Evolutionary conservation across 2,888 invertebrate genomes (phyloP).

Genomic region (Sarcophaga variegata): DNA sequence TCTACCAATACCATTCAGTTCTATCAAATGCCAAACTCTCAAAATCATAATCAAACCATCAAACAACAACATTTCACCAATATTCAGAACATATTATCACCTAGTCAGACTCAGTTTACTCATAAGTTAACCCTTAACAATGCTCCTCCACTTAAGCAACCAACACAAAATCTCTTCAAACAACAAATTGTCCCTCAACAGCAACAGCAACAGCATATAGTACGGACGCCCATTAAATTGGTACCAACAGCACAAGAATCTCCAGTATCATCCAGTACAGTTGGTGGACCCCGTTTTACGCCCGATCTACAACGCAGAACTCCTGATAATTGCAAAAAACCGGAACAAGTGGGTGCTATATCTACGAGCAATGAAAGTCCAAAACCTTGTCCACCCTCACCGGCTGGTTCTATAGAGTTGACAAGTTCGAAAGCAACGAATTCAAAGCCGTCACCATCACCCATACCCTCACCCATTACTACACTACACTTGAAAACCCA

Average conservation of each 20-base stretch:
- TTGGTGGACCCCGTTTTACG: constrained; percentile 71
- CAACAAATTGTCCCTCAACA: constrained; percentile 59
- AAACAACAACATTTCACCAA: constrained; percentile 53
- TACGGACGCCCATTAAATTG: constrained; percentile 77
- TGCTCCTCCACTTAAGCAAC: background rate
- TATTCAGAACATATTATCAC: constrained; percentile 45
- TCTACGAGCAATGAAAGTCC: constrained; percentile 92
- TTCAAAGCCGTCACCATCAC: constrained; percentile 69
- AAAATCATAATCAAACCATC: constrained; percentile 14
- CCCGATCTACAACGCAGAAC: constrained; percentile 72
- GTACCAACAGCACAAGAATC: constrained; percentile 82
- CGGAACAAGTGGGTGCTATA: constrained; percentile 92
- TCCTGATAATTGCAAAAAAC: constrained; percentile 83
- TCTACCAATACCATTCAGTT: constrained; percentile 39
- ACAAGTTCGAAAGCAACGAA: constrained; percentile 69
- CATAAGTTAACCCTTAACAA: constrained; percentile 40
- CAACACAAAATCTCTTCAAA: constrained; percentile 34
- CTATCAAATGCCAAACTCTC: constrained; percentile 57
- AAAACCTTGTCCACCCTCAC: constrained; percentile 85
- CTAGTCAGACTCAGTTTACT: constrained; percentile 42
- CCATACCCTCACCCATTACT: constrained; percentile 64
- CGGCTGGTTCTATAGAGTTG: constrained; percentile 81
- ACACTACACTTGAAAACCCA: constrained; percentile 80
- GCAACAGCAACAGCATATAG: constrained; percentile 73
- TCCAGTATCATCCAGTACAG: constrained; percentile 77